phyloP scores from a whole-genome alignment of 2,797 vertebrate genomes.

The Acridotheres tristis region DNA sequence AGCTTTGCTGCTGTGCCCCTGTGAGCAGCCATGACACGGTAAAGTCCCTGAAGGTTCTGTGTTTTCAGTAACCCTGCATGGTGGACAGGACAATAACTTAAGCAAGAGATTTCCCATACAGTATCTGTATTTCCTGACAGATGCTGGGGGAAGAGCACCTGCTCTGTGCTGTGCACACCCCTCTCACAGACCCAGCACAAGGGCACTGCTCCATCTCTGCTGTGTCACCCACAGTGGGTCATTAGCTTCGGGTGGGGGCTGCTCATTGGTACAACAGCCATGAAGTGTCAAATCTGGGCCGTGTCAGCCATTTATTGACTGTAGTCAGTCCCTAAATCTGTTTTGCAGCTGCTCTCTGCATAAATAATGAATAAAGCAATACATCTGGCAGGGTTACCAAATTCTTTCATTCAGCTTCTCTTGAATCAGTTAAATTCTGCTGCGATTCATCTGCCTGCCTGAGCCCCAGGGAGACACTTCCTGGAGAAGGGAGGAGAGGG shows the following conservation, averaged over 20 bases:
- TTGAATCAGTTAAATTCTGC: neutral
- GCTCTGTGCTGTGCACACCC: fast-evolving
- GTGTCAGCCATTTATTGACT: neutral
- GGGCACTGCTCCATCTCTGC: neutral
- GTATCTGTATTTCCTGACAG: fast-evolving
- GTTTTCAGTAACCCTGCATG: neutral
- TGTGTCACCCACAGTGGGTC: neutral
- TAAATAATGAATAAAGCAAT: neutral
- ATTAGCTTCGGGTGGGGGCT: neutral
- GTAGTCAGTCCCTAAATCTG: neutral
- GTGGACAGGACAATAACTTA: too few species aligned
- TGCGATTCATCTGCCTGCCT: neutral
- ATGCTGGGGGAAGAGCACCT: neutral
- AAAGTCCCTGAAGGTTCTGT: neutral
- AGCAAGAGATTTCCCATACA: fast-evolving
- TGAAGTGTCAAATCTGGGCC: neutral
- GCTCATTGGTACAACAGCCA: neutral
- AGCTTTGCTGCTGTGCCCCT: neutral
- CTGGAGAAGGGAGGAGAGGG: neutral
- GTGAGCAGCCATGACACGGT: fast-evolving
- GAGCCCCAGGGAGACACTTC: neutral
- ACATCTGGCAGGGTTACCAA: neutral
- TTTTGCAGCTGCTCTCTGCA: constrained; percentile 3
- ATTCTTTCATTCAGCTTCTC: neutral
- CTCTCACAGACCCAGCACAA: neutral